These are phyloP conservation scores for Octonoba sinensis DNA, from an alignment of 2,888 invertebrate genomes.

Conservation along the genomic window DNA sequence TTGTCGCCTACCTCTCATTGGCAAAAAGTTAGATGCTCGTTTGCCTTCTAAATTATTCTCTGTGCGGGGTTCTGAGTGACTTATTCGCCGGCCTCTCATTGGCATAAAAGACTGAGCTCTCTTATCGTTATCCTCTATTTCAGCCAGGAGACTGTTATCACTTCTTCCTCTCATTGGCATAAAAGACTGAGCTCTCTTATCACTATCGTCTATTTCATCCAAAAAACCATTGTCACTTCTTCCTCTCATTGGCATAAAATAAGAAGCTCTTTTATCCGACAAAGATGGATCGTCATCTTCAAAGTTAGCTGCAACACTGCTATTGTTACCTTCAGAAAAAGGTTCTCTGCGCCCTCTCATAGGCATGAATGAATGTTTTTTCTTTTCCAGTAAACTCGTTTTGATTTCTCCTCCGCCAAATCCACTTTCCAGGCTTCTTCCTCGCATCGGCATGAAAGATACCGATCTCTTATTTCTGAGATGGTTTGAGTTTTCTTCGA, in stretches of 20 bases:
- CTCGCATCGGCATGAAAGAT: constrained; percentile 37
- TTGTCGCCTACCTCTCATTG: constrained; percentile 38
- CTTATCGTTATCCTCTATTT: not conserved
- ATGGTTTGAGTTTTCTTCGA: not conserved
- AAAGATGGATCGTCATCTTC: not conserved
- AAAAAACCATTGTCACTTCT: not conserved
- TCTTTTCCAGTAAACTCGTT: constrained; percentile 18
- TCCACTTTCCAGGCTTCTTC: constrained; percentile 3
- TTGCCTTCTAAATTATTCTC: not conserved
- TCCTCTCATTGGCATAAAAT: constrained; percentile 3
- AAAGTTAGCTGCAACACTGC: not conserved
- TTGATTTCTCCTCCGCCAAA: not conserved
- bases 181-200: constrained; percentile 6
- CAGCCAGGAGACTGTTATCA: not conserved
- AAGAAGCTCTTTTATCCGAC: too few species aligned
- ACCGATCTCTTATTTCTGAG: constrained; percentile 9
- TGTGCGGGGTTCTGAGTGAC: not conserved
- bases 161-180: constrained; percentile 24
- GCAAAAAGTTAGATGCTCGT: constrained; percentile 35
- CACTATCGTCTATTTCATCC: not conserved
- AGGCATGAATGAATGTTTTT: constrained; percentile 35
- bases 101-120: constrained; percentile 16
- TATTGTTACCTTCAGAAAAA: not conserved
- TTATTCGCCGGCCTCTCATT: constrained; percentile 13
- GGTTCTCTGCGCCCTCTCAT: constrained; percentile 37